Percentiles rank a stretch among this genome's conserved stretches.
These are phyloP conservation scores for Schizopygopsis malacanthus DNA, from an alignment of 2,797 vertebrate genomes.

Conservation along the genomic window DNA sequence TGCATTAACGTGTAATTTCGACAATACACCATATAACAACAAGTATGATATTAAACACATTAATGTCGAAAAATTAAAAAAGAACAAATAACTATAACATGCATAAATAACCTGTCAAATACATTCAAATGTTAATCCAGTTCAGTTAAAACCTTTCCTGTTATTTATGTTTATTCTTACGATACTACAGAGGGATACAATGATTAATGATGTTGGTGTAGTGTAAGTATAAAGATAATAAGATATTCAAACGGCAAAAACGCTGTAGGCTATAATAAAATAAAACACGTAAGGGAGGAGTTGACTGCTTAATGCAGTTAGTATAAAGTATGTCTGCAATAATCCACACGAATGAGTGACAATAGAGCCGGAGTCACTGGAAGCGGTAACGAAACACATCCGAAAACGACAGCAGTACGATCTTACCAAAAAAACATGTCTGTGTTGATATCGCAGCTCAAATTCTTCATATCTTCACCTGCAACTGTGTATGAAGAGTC, in stretches of 20 bases:
- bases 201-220: fast-evolving
- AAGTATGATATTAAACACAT: not conserved
- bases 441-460: constrained; percentile 54
- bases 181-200: not conserved
- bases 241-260: not conserved
- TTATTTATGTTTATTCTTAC: not conserved
- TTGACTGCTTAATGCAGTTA: not conserved
- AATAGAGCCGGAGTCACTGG: not conserved
- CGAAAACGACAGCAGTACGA: not conserved
- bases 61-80: not conserved
- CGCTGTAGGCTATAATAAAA: not conserved
- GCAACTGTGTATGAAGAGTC: constrained; percentile 55
- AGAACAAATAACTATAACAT: too few species aligned
- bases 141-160: not conserved
- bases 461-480: constrained; percentile 46
- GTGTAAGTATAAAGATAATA: not conserved
- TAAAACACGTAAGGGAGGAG: not conserved
- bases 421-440: constrained; percentile 67
- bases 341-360: too few species aligned
- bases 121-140: not conserved
- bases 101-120: constrained; percentile 5
- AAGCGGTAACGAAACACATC: not conserved
- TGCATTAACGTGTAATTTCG: not conserved
- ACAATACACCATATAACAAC: not conserved
- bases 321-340: not conserved